These are phyloP conservation scores for Oenanthe oenanthe DNA, from an alignment of 2,113 vertebrate species.

Conservation along the genomic window DNA sequence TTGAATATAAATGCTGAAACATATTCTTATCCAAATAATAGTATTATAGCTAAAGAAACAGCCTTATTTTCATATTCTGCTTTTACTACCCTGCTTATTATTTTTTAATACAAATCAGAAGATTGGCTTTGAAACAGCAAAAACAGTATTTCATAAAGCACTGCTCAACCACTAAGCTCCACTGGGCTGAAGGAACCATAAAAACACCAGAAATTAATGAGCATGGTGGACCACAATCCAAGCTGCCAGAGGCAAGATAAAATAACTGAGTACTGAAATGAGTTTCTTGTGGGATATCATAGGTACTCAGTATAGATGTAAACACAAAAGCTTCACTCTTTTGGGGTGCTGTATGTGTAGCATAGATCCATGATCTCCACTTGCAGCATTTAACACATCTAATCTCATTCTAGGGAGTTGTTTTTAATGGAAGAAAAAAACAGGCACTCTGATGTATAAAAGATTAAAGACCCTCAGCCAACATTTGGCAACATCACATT, in stretches of 20 bases:
- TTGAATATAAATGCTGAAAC: not conserved
- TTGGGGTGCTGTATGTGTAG: not conserved
- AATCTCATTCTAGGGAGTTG: not conserved
- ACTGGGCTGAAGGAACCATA: not conserved
- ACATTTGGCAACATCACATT: not conserved
- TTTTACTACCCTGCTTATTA: not conserved
- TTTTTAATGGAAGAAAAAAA: not conserved
- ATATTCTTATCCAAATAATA: not conserved
- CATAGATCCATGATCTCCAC: not conserved
- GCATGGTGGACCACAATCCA: not conserved
- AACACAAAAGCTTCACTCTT: not conserved
- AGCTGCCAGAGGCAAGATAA: not conserved
- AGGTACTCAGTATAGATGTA: not conserved
- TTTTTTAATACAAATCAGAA: not conserved
- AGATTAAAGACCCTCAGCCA: not conserved
- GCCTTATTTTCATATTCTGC: not conserved
- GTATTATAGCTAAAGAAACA: not conserved
- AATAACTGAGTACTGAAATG: not conserved
- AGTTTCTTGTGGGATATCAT: not conserved
- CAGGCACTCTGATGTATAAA: not conserved
- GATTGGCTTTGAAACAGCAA: not conserved
- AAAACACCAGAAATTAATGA: constrained; percentile 9
- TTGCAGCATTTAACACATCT: not conserved
- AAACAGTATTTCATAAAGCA: not conserved
- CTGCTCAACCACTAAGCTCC: not conserved